Conservation (phyloP, 1,140 invertebrate genomes). For the Pararge aegeria region DNA sequence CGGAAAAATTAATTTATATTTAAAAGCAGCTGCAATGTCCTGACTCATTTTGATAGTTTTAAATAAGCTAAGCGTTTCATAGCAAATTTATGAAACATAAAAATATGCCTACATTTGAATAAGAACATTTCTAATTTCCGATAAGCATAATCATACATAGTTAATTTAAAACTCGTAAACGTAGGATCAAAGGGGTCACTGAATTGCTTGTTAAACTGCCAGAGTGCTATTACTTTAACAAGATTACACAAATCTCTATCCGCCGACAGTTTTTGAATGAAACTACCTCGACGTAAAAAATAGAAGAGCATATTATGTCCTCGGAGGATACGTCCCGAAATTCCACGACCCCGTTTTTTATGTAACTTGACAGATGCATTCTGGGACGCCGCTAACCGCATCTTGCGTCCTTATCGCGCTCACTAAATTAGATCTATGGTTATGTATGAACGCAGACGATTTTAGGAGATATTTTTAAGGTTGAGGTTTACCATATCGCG, state of each 20-base stretch:
- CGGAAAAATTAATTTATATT: too few relatives aligned
- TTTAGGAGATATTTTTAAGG: conserved; percentile 70
- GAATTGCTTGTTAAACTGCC: conserved; percentile 53
- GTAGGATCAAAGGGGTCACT: conserved; percentile 28
- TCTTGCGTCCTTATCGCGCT: conserved; percentile 71
- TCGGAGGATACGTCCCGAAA: conserved; percentile 67
- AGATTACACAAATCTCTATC: conserved; percentile 75
- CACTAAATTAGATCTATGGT: conserved; percentile 61
- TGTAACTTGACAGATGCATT: conserved; percentile 76
- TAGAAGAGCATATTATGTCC: conserved; percentile 63
- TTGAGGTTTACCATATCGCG: conserved; percentile 46
- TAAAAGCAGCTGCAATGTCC: too few relatives aligned
- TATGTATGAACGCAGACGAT: conserved; percentile 59
- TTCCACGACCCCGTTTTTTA: conserved; percentile 73
- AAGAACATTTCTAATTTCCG: too few relatives aligned
- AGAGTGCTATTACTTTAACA: conserved; percentile 65
- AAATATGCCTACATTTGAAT: too few relatives aligned
- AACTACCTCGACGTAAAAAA: conserved; percentile 64
- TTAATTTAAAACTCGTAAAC: conserved; percentile 30
- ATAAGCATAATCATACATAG: conserved; percentile 4
- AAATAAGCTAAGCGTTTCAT: too few relatives aligned
- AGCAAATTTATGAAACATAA: too few relatives aligned
- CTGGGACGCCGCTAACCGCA: conserved; percentile 71
- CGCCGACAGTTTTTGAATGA: conserved; percentile 77
- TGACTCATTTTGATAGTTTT: too few relatives aligned